Conservation (phyloP, 2,113 vertebrate species). For the Hirundichthys speculiger region DNA sequence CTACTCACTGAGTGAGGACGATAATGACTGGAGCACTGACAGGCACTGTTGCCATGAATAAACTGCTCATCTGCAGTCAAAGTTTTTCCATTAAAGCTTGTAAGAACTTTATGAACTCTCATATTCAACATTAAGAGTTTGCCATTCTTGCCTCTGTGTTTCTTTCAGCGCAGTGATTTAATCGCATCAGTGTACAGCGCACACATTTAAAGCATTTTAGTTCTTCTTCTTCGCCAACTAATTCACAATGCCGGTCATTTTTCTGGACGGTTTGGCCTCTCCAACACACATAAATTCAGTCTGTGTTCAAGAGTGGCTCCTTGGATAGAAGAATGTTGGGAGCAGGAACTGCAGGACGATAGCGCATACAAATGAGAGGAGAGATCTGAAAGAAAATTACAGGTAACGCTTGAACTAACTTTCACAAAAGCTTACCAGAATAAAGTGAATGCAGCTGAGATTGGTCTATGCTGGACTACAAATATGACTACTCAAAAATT, state of each 20-base stretch:
- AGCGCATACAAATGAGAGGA: background rate
- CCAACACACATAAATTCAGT: no score
- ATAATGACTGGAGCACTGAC: constrained; percentile 27
- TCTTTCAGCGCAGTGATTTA: no score
- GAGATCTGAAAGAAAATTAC: background rate
- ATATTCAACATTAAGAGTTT: background rate
- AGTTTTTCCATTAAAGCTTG: constrained; percentile 28
- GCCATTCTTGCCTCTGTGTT: no score
- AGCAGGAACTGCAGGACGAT: no score
- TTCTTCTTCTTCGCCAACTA: no score
- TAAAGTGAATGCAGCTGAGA: background rate
- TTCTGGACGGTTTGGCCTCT: no score
- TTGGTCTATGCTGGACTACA: constrained; percentile 7
- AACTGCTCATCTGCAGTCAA: constrained; percentile 17
- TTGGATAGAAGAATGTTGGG: no score
- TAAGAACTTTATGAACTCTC: constrained; percentile 43
- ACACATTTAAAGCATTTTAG: no score
- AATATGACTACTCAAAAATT: constrained; percentile 13
- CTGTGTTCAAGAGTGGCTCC: no score
- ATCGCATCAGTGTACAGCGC: no score
- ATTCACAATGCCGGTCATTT: no score
- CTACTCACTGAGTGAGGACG: constrained; percentile 44
- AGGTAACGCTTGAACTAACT: background rate
- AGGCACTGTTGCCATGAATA: constrained; percentile 33
- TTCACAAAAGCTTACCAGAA: constrained; percentile 1